Evolutionary conservation across 2,888 invertebrate genomes (phyloP).

Genomic region (Onthophagus sagittarius): DNA sequence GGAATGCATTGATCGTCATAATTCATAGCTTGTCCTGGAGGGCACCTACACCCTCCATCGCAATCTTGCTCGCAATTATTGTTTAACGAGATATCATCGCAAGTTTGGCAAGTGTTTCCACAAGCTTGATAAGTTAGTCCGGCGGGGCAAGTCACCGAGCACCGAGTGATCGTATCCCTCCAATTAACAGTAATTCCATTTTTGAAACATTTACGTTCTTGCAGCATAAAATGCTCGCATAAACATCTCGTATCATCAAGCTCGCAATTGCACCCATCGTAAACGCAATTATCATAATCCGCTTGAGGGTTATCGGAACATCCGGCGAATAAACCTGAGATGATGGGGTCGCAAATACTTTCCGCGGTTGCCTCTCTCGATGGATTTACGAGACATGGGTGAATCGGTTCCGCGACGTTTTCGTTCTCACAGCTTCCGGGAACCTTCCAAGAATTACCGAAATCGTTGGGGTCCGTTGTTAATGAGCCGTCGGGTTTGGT

Average conservation of each 20-base stretch:
- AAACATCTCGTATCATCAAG: slow-evolving; percentile 27
- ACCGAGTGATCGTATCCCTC: neutral
- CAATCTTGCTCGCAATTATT: neutral
- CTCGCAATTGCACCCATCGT: slow-evolving; percentile 2
- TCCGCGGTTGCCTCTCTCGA: neutral
- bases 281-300: slow-evolving; percentile 10
- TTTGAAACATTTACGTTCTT: neutral
- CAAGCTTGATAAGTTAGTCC: slow-evolving; percentile 11
- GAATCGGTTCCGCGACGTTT: neutral
- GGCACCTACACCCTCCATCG: slow-evolving; percentile 8
- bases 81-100: slow-evolving; percentile 7
- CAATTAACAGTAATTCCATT: slow-evolving; percentile 6
- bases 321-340: neutral
- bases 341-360: neutral
- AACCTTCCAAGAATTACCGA: slow-evolving; percentile 15
- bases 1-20: slow-evolving; percentile 9
- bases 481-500: slow-evolving; percentile 7
- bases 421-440: slow-evolving; percentile 6
- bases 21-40: slow-evolving; percentile 7
- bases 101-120: slow-evolving; percentile 3
- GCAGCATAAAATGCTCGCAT: neutral
- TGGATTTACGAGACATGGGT: slow-evolving; percentile 13
- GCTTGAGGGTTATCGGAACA: neutral
- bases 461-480: neutral
- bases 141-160: neutral